These are phyloP conservation scores for Cydia fagiglandana DNA, from an alignment of 1,140 invertebrate genomes.

Conservation along the genomic window DNA sequence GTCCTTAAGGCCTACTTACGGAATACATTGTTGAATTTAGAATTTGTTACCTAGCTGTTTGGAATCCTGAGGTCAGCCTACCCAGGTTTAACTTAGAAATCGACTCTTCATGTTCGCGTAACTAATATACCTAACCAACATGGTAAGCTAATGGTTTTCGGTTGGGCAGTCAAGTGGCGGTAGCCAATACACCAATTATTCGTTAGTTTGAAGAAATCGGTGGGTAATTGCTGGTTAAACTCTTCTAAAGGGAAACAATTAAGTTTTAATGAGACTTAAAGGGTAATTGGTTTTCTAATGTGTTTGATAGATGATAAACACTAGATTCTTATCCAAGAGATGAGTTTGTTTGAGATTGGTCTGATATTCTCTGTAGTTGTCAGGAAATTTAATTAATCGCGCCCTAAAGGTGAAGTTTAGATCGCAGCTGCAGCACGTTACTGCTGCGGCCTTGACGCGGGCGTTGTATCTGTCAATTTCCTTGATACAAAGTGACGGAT, in stretches of 20 bases:
- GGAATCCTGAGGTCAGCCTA: too few species aligned
- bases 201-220: background rate
- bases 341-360: background rate
- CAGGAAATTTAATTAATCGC: background rate
- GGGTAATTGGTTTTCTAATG: background rate
- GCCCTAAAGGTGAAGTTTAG: background rate
- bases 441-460: too few species aligned
- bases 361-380: background rate
- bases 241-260: constrained; percentile 7
- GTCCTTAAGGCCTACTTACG: too few species aligned
- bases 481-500: too few species aligned
- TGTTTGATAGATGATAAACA: too few species aligned
- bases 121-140: background rate
- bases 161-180: constrained; percentile 1
- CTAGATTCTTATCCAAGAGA: too few species aligned
- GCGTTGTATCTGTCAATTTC: too few species aligned
- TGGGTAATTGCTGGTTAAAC: background rate
- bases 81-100: too few species aligned
- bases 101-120: background rate
- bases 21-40: too few species aligned
- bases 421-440: too few species aligned
- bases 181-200: constrained; percentile 8
- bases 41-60: too few species aligned
- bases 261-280: background rate
- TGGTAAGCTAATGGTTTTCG: background rate